Base-by-base conservation (phyloP, 2,888 invertebrate species). In the Philopedon plagiatum region DNA sequence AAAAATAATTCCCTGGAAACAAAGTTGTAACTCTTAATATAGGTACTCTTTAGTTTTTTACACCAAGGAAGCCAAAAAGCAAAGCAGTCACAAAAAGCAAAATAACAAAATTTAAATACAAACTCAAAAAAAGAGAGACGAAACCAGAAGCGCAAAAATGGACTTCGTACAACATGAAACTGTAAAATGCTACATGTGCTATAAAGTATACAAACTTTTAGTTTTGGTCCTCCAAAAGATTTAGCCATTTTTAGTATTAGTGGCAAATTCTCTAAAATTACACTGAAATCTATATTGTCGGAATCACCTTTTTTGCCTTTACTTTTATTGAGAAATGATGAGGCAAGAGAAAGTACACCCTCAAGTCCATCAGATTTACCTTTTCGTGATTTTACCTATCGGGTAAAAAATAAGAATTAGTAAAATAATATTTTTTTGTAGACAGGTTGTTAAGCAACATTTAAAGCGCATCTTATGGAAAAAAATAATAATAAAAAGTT, bases 191-290 rank as follows among this genome's bases (percentile, higher is more conserved):
- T 54, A 54, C 51, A 29, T 54, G 29, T 18, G 15, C 0, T 15
- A 54, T 2, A 18, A 54, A 29, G 18, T 13, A 37, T 70, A 70
- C 70, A 7, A 63, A 70, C 70, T 64, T 70, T 46, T 2, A 11
- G 3, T 19, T 64, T 23, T 32, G 64, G 58, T 37, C 70, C 64
- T 21, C 44, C 70, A 39, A 49, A 39, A 18, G 64, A 57, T 39
- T 64, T 70, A 4, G 39, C 70, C 63, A 64, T 26, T 49, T 70
- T 63, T 2, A 70, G 4, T 26, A 64, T 19, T 5, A 63, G 26
- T 18, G 62, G 39, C 34, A 70, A 39, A 39, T 69, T 62, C 21
- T 69, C 62, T 1, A 13, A 56, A 34, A 69, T 44, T 23, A 62
- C 44, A 21, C 21, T 44, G 9, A 62, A 4, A 46, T 69, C 69